These are phyloP conservation scores for Drosophila sp. DNA, from an alignment of 1,140 invertebrate species.

Conservation along the genomic window DNA sequence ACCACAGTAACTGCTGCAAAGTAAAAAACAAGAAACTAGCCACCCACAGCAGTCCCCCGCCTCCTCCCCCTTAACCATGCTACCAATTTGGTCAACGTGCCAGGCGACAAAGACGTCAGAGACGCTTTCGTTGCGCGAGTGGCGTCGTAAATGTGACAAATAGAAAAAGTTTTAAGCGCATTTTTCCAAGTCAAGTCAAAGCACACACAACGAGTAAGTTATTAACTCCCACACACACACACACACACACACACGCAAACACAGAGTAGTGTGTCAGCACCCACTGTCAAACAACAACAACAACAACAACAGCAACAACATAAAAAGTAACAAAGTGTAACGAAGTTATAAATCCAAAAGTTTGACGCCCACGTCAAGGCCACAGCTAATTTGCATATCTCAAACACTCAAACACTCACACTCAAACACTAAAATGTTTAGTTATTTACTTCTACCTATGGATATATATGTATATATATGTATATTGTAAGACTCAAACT, in stretches of 20 bases:
- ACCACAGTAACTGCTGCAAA: not conserved
- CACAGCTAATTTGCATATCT: constrained; percentile 80
- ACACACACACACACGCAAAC: constrained; percentile 33
- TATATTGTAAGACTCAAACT: constrained; percentile 22
- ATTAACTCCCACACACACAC: constrained; percentile 46
- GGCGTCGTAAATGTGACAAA: constrained; percentile 63
- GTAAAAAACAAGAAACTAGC: not conserved
- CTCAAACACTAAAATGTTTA: constrained; percentile 12
- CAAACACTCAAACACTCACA: constrained; percentile 48
- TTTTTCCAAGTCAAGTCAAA: constrained; percentile 50
- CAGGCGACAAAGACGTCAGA: constrained; percentile 49
- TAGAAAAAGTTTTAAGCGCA: constrained; percentile 46
- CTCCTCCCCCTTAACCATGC: too few species aligned
- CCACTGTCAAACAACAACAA: not conserved
- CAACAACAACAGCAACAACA: constrained; percentile 19
- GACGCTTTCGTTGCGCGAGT: constrained; percentile 6
- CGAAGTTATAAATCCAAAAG: constrained; percentile 79
- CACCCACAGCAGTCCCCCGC: not conserved
- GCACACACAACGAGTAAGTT: constrained; percentile 26
- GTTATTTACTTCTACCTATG: constrained; percentile 2
- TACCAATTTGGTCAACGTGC: constrained; percentile 33
- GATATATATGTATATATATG: too few species aligned
- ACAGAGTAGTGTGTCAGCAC: constrained; percentile 13
- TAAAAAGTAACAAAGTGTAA: constrained; percentile 75
- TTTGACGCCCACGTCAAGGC: constrained; percentile 83